Base-by-base conservation (phyloP, 2,113 vertebrate species). In the Casuarius casuarius region DNA sequence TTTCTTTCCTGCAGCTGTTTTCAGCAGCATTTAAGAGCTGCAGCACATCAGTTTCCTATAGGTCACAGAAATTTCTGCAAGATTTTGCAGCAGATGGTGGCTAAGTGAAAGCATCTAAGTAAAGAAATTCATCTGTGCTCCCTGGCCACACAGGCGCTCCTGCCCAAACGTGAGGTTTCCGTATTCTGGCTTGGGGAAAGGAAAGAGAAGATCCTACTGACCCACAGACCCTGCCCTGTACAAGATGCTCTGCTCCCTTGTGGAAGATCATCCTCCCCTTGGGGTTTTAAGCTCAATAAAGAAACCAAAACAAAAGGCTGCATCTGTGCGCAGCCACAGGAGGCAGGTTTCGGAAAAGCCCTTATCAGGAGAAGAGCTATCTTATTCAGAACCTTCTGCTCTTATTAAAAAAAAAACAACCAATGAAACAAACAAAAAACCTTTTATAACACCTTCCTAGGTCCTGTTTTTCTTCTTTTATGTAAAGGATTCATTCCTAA, bases 41-140 rank as follows among this genome's bases (percentile, higher is more conserved):
- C 81, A 91, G 90, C 2, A 12, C 90, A n/a, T 83, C 62, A 21
- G 59, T 83, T 87, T 88, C 92, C 82, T 88, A 71, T 3, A 96
- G 93, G 90, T 95, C 82, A 93, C 5, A 77, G 79, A 40, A 90
- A 94, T 91, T 96, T 82, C 92, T 94, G 85, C 94, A 93, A 59
- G 95, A 85, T 97, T 95, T 90, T 91, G 87, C 78, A 85, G 93
- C 95, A 96, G 92, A 95, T 88, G 87, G 90, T 85, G 90, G 67
- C 40, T 28, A 79, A 96, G 62, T 31, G 35, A 84, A 80, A 79
- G 72, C 78, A 80, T 88, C 74, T 85, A 12, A 0, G 49, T 61
- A 22, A 91, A 91, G 71, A 92, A 95, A 95, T 91, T 80, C 62
- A 87, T 75, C 75, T 78, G 58, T 72, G 70, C 61, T 92, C 73